Conservation (phyloP, 2,797 vertebrate species). For the Thunnus albacares region DNA sequence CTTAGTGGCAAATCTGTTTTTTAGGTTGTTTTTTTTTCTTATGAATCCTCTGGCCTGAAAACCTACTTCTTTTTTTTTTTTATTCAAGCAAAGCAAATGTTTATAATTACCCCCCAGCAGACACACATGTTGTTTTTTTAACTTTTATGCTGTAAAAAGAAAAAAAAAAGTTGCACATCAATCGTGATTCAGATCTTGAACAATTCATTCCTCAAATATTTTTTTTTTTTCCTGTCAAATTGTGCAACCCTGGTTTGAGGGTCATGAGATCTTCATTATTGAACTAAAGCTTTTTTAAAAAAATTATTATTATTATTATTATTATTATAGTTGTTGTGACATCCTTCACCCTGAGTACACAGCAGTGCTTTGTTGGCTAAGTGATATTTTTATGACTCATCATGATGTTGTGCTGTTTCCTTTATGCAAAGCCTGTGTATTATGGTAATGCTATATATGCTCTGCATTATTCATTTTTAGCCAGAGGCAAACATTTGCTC, state of each 20-base stretch:
- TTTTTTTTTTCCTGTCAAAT: conserved; percentile 13
- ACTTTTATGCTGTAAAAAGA: background rate
- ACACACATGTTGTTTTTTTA: background rate
- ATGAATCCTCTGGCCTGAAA: conserved; percentile 40
- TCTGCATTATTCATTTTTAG: conserved; percentile 79
- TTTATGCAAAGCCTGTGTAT: conserved; percentile 74
- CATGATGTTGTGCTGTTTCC: conserved; percentile 58
- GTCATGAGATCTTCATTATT: background rate
- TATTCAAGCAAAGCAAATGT: conserved; percentile 63
- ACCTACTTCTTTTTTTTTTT: conserved; percentile 24
- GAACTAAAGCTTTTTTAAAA: conserved; percentile 4
- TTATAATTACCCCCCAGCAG: conserved; percentile 53
- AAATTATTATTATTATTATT: background rate
- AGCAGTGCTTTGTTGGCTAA: conserved; percentile 49
- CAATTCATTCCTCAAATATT: background rate
- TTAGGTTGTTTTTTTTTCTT: conserved; percentile 37
- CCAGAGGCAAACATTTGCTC: conserved; percentile 74
- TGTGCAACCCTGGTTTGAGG: conserved; percentile 3
- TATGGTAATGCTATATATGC: conserved; percentile 77
- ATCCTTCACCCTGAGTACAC: conserved; percentile 19
- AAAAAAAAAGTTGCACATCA: background rate
- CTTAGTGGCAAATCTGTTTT: conserved; percentile 44
- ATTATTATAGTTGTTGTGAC: conserved; percentile 26
- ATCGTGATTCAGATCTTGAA: conserved; percentile 2
- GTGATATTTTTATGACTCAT: conserved; percentile 72